Evolutionary conservation across 2,888 invertebrate genomes (phyloP).

Genomic region (Agriopis aurantiaria): DNA sequence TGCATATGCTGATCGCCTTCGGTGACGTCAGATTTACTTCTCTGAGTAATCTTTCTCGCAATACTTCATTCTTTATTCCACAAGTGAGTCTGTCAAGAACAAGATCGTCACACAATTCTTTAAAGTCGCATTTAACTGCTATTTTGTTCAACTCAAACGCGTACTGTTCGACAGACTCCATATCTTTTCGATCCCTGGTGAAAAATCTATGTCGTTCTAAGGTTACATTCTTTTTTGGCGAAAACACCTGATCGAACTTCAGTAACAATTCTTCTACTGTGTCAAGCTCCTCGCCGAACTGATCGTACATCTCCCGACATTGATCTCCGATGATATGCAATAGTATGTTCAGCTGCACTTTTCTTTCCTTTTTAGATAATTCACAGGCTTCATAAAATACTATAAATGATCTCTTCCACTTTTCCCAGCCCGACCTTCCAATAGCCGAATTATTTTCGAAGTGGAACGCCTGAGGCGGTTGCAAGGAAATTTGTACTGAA

Average conservation of each 20-base stretch:
- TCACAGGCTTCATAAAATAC: slow-evolving; percentile 9
- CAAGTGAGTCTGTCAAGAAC: slow-evolving; percentile 8
- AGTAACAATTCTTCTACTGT: slow-evolving; percentile 4
- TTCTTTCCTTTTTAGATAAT: slow-evolving; percentile 7
- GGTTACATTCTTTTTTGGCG: slow-evolving; percentile 1
- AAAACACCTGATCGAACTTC: slow-evolving; percentile 10
- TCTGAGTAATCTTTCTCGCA: slow-evolving; percentile 1
- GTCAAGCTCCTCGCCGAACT: slow-evolving; percentile 7
- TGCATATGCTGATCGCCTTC: slow-evolving; percentile 4
- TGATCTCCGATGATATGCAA: slow-evolving; percentile 11
- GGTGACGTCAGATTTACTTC: slow-evolving; percentile 6
- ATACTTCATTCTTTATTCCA: neutral
- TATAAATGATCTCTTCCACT: slow-evolving; percentile 5
- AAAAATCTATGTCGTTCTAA: neutral
- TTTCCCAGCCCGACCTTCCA: neutral
- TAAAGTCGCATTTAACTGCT: slow-evolving; percentile 7
- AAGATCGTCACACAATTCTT: slow-evolving; percentile 7
- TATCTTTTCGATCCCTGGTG: slow-evolving; percentile 2
- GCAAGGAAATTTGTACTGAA: neutral
- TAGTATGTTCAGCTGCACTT: slow-evolving; percentile 13
- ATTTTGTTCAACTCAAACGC: slow-evolving; percentile 13
- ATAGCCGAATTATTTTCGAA: neutral
- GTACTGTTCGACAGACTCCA: slow-evolving; percentile 4
- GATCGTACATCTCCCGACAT: slow-evolving; percentile 11
- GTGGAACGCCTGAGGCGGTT: slow-evolving; percentile 1